Evolutionary conservation across 2,797 vertebrate species (phyloP).

Genomic region (Gastrophryne carolinensis): DNA sequence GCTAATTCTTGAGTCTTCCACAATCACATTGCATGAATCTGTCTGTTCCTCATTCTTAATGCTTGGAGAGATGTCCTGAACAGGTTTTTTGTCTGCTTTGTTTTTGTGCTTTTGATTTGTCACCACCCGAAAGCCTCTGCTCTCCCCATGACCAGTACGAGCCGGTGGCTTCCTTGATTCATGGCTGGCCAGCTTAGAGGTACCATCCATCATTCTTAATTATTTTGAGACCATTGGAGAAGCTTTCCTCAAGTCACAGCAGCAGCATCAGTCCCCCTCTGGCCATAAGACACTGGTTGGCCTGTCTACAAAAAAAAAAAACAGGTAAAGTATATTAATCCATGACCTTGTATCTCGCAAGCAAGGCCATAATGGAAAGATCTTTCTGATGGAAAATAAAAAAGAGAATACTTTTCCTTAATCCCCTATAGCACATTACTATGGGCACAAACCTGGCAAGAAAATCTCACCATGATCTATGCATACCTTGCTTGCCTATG

Average conservation of each 20-base stretch:
- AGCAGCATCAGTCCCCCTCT: constrained; percentile 65
- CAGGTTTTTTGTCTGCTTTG: constrained; percentile 67
- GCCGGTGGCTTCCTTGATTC: constrained; percentile 71
- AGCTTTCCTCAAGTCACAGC: constrained; percentile 65
- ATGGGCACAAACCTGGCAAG: too few species aligned
- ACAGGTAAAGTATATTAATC: too few species aligned
- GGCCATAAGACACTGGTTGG: constrained; percentile 62
- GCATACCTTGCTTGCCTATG: too few species aligned
- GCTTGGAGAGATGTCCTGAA: constrained; percentile 70
- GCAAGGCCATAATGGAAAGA: too few species aligned
- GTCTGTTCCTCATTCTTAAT: constrained; percentile 72
- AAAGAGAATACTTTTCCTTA: too few species aligned
- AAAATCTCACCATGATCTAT: too few species aligned
- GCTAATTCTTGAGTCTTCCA: constrained; percentile 69
- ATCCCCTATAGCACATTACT: too few species aligned
- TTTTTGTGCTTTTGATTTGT: constrained; percentile 74
- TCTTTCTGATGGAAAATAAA: too few species aligned
- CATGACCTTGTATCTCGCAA: too few species aligned
- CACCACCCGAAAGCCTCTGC: constrained; percentile 69
- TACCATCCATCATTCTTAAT: constrained; percentile 78
- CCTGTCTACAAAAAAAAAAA: constrained; percentile 61
- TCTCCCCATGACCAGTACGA: constrained; percentile 68
- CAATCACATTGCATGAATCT: constrained; percentile 69
- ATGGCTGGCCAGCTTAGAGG: constrained; percentile 75
- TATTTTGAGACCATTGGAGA: constrained; percentile 62